A percentile compares a stretch with the other conserved stretches of the same genome.
Evolutionary conservation across 2,113 vertebrate genomes (phyloP).

Genomic region (Etheostoma spectabile): DNA sequence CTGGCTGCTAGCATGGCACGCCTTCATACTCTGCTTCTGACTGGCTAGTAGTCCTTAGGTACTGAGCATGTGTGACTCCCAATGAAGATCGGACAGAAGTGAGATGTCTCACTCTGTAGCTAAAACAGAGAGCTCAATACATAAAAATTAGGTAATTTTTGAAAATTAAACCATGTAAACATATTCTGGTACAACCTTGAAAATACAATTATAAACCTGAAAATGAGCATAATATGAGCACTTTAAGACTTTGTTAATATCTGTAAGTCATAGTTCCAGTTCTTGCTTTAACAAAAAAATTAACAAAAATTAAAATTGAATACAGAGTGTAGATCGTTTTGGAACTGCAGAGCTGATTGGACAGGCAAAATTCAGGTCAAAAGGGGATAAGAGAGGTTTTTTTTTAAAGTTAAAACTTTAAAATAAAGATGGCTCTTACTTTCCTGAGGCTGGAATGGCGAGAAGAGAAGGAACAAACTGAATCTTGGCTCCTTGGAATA

Average conservation of each 20-base stretch:
- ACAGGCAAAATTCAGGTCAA: slow-evolving; percentile 1
- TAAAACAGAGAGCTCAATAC: too few species aligned
- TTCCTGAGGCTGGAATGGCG: not conserved
- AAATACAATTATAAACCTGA: too few species aligned
- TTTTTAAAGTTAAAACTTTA: not conserved
- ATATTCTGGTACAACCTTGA: too few species aligned
- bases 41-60: too few species aligned
- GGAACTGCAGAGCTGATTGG: slow-evolving; percentile 21
- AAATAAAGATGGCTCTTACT: not conserved
- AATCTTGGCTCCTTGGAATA: not conserved
- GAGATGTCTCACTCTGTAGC: too few species aligned
- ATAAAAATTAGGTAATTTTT: too few species aligned
- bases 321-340: slow-evolving; percentile 41
- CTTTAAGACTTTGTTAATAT: slow-evolving; percentile 51
- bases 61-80: too few species aligned
- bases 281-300: slow-evolving; percentile 53
- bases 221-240: too few species aligned
- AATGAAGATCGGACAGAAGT: too few species aligned
- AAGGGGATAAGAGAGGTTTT: not conserved
- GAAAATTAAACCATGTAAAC: too few species aligned
- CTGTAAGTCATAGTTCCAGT: slow-evolving; percentile 58
- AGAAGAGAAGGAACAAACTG: not conserved
- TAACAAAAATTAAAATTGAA: slow-evolving; percentile 18
- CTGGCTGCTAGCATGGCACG: too few species aligned
- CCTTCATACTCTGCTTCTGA: too few species aligned